A percentile compares a stretch with the other conserved stretches of the same genome.
Conservation (phyloP, 2,113 vertebrate species). For the Limnothrissa miodon region DNA sequence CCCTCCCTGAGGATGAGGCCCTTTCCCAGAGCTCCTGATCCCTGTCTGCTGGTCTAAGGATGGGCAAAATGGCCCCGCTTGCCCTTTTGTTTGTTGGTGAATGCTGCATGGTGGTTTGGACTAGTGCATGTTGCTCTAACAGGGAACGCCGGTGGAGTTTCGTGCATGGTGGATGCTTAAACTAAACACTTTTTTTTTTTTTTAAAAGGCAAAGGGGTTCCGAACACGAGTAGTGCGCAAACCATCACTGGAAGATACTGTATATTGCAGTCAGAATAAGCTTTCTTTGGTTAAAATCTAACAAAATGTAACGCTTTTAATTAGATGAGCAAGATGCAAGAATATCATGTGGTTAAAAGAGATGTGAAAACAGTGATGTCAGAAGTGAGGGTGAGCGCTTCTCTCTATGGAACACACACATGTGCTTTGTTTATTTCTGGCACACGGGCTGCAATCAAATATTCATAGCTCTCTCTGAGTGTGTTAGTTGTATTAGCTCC, state of each 20-base stretch:
- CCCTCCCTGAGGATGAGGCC: background rate
- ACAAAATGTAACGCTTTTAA: background rate
- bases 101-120: conserved; percentile 76
- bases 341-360: no score
- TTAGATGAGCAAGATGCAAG: background rate
- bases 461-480: conserved; percentile 55
- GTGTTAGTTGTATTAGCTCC: conserved; percentile 56
- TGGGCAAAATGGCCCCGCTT: conserved; percentile 49
- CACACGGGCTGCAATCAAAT: conserved; percentile 63
- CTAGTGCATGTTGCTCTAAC: conserved; percentile 71
- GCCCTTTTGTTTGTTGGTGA: conserved; percentile 60
- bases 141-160: conserved; percentile 25
- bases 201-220: conserved; percentile 49
- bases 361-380: background rate
- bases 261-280: no score
- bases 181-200: conserved; percentile 17
- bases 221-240: background rate
- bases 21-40: conserved; percentile 28
- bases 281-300: background rate
- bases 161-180: conserved; percentile 64
- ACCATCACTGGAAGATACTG: no score
- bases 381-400: no score
- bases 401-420: background rate
- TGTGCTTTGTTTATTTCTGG: conserved; percentile 52
- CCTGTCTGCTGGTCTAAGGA: conserved; percentile 56